Evolutionary conservation across 35 echinoderm and acorn worm species (phyloP).

Genomic region (Chiridota heheva): DNA sequence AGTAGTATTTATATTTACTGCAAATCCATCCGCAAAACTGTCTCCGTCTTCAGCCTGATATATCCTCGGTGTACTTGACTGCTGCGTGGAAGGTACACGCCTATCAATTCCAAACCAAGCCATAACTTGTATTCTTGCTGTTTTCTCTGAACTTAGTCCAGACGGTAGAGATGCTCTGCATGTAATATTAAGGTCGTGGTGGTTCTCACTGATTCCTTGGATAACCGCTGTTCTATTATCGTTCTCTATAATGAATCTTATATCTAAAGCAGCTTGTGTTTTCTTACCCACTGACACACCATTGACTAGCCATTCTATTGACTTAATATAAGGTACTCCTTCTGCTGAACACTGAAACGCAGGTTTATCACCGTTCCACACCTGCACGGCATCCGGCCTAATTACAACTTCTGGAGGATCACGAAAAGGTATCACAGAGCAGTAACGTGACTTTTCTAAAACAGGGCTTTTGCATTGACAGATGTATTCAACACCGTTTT

Average conservation of each 20-base stretch:
- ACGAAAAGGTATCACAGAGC: constrained; percentile 37
- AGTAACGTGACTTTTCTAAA: constrained; percentile 37
- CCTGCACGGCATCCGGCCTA: background rate
- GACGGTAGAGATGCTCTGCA: constrained; percentile 41
- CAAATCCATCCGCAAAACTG: background rate
- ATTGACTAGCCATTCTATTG: constrained; percentile 54
- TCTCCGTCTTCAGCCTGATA: background rate
- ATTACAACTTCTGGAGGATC: constrained; percentile 21
- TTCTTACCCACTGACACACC: constrained; percentile 10
- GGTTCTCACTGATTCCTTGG: constrained; percentile 31
- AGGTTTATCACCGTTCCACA: constrained; percentile 38
- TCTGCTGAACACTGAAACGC: constrained; percentile 26
- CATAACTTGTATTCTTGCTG: constrained; percentile 24
- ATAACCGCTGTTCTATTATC: constrained; percentile 54
- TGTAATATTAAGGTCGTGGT: constrained; percentile 44
- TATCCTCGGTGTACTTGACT: background rate
- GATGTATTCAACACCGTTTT: constrained; percentile 53
- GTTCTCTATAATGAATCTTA: constrained; percentile 23
- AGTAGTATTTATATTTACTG: background rate
- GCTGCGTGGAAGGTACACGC: constrained; percentile 9
- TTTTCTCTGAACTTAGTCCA: constrained; percentile 42
- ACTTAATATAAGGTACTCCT: constrained; percentile 23
- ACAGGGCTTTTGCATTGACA: constrained; percentile 28
- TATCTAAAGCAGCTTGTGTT: background rate
- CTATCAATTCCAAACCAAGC: too few species aligned